Evolutionary conservation across 2,888 invertebrate genomes (phyloP).

Genomic region (Tipula lateralis): DNA sequence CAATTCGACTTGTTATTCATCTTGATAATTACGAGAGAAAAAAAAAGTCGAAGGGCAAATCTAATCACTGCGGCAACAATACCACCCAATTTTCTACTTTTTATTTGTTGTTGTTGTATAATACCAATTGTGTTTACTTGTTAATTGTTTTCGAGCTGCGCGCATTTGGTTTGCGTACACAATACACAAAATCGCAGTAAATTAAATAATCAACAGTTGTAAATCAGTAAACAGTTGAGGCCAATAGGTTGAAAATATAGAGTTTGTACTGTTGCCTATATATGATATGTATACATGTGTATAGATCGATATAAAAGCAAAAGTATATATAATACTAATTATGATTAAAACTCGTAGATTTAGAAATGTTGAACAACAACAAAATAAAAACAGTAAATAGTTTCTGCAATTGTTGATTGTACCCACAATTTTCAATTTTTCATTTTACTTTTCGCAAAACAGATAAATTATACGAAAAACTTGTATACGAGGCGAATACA

Average conservation of each 20-base stretch:
- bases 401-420: conserved; percentile 24
- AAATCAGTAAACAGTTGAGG: conserved; percentile 13
- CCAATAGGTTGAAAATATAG: background rate
- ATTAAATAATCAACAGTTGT: conserved; percentile 24
- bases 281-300: background rate
- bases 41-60: conserved; percentile 1
- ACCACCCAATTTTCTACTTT: background rate
- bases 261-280: background rate
- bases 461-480: background rate
- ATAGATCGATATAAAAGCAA: background rate
- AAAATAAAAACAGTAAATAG: background rate
- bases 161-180: background rate
- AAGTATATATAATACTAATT: conserved; percentile 13
- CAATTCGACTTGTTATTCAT: background rate
- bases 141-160: background rate
- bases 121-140: conserved; percentile 11
- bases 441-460: background rate
- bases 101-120: too few species aligned
- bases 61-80: background rate
- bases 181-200: background rate
- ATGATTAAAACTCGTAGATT: background rate
- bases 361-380: background rate
- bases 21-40: background rate
- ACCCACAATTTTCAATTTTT: conserved; percentile 9
- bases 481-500: background rate